Evolutionary conservation across 2,888 invertebrate species (phyloP).

Genomic region (Hydriomena furcata): DNA sequence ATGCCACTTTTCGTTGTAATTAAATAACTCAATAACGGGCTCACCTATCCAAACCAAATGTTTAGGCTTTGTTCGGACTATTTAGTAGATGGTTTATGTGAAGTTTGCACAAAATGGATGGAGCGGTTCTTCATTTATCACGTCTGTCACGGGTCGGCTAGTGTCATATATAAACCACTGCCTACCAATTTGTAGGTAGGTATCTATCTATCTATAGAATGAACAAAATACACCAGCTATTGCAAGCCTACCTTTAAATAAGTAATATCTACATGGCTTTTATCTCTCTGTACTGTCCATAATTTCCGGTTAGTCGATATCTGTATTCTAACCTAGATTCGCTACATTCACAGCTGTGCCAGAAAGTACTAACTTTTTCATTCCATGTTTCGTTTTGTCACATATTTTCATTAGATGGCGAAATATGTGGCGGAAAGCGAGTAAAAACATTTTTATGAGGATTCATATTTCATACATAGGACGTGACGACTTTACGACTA

Average conservation of each 20-base stretch:
- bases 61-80: too few relatives aligned
- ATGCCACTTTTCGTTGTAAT: too few relatives aligned
- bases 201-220: too few relatives aligned
- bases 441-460: constrained; percentile 39
- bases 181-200: too few relatives aligned
- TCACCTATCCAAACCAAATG: too few relatives aligned
- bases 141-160: too few relatives aligned
- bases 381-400: constrained; percentile 41
- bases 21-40: too few relatives aligned
- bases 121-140: too few relatives aligned
- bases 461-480: constrained; percentile 28
- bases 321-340: constrained; percentile 35
- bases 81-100: too few relatives aligned
- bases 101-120: too few relatives aligned
- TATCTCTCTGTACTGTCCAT: constrained; percentile 23
- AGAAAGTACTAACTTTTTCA: constrained; percentile 41
- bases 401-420: constrained; percentile 47
- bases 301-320: constrained; percentile 31
- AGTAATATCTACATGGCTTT: constrained; percentile 14
- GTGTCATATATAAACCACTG: too few relatives aligned
- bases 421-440: constrained; percentile 41
- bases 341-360: constrained; percentile 33
- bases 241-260: constrained; percentile 8
- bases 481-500: constrained; percentile 39
- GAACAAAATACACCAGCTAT: not conserved